Percentiles rank a stretch among this genome's conserved stretches.
Evolutionary conservation across 2,113 vertebrate species (phyloP).

Genomic region (Notarius quadriscutis): DNA sequence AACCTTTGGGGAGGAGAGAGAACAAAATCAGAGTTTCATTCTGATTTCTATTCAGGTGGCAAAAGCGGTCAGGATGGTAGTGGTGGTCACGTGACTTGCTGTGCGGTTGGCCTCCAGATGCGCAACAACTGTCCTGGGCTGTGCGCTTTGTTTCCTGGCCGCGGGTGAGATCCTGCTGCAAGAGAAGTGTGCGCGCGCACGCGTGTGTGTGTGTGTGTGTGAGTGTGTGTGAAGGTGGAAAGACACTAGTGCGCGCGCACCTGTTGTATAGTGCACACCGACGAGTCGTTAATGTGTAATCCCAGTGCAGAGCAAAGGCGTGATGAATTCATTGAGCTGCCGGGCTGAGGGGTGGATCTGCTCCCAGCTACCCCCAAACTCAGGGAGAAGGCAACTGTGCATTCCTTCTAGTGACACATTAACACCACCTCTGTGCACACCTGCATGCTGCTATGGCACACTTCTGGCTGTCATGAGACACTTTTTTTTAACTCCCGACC

Average conservation of each 20-base stretch:
- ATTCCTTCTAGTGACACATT: conserved; percentile 58
- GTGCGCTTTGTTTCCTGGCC: background rate
- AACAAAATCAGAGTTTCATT: conserved; percentile 59
- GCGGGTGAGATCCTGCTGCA: background rate
- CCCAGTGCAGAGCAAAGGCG: conserved; percentile 28
- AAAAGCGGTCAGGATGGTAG: conserved; percentile 67
- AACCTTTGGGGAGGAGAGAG: conserved; percentile 74
- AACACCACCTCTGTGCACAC: conserved; percentile 34
- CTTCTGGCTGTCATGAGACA: background rate
- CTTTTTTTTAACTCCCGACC: background rate
- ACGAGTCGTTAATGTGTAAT: conserved; percentile 54
- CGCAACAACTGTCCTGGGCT: conserved; percentile 13
- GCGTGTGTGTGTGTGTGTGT: background rate
- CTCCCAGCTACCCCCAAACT: conserved; percentile 23
- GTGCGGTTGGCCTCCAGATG: conserved; percentile 47
- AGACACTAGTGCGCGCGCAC: conserved; percentile 11
- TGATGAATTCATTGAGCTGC: conserved; percentile 45
- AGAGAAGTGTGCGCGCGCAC: background rate
- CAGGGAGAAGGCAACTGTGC: conserved; percentile 36
- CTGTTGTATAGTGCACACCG: conserved; percentile 1
- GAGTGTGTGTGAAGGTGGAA: background rate
- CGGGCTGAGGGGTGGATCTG: conserved; percentile 33
- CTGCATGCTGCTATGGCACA: background rate
- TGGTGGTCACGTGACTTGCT: conserved; percentile 71
- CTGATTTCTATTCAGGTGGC: conserved; percentile 61